Conservation (phyloP, 2,888 invertebrate genomes). For the Harpalus rufipes region DNA sequence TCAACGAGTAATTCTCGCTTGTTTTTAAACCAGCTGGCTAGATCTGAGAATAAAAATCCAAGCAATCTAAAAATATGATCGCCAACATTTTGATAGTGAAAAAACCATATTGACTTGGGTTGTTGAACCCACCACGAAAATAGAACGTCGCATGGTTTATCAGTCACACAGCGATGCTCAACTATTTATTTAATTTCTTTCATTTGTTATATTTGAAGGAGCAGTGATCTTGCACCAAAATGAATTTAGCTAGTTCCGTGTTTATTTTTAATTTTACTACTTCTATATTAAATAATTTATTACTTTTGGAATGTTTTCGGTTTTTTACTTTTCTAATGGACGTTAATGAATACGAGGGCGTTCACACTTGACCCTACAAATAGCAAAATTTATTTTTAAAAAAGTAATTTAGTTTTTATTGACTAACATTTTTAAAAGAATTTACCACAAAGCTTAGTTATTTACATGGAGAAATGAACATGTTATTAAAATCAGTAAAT, state of each 20-base stretch:
- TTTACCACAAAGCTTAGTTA: not conserved
- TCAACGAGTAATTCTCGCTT: not conserved
- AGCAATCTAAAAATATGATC: constrained; percentile 65
- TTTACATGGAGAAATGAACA: not conserved
- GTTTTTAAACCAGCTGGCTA: constrained; percentile 36
- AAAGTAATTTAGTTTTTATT: constrained; percentile 3
- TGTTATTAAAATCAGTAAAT: not conserved
- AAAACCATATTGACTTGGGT: constrained; percentile 61
- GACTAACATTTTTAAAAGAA: not conserved
- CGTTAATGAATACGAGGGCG: constrained; percentile 24
- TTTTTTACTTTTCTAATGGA: constrained; percentile 14
- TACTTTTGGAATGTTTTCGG: constrained; percentile 29
- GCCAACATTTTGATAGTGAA: constrained; percentile 61
- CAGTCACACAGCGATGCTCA: constrained; percentile 48
- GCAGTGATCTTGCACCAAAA: constrained; percentile 44
- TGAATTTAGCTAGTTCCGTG: constrained; percentile 44
- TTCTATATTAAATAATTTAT: constrained; percentile 42
- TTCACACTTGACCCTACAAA: constrained; percentile 26
- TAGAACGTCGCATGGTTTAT: constrained; percentile 60
- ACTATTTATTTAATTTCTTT: constrained; percentile 61
- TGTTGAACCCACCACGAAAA: constrained; percentile 57
- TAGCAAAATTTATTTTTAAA: not conserved
- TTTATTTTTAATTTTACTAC: constrained; percentile 55
- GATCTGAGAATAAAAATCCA: constrained; percentile 56
- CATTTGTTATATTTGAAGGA: constrained; percentile 45